phyloP scores from a whole-genome alignment of 2,888 invertebrate genomes.

The Beris morrisii region DNA sequence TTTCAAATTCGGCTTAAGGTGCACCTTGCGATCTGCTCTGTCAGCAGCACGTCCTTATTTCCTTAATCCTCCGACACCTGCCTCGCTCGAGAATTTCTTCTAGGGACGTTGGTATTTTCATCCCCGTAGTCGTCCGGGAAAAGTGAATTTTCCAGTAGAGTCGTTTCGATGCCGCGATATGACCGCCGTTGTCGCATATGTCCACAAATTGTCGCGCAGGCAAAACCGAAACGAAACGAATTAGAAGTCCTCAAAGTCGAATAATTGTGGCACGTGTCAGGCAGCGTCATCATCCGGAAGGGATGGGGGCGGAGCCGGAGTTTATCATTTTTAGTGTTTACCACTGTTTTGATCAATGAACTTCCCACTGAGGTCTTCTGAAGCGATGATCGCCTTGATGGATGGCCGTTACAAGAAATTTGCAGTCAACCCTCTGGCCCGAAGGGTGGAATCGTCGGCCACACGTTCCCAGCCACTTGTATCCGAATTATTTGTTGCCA shows the following conservation, averaged over 20 bases:
- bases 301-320: conserved; percentile 20
- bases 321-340: conserved; percentile 39
- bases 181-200: conserved; percentile 26
- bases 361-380: conserved; percentile 30
- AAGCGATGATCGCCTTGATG: conserved; percentile 18
- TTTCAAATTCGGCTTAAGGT: too few species aligned
- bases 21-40: too few species aligned
- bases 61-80: too few species aligned
- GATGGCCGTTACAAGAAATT: conserved; percentile 16
- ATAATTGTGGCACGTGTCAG: conserved; percentile 34
- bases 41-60: too few species aligned
- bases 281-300: conserved; percentile 10
- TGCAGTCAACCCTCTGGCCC: neutral
- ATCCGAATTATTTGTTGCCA: conserved; percentile 28
- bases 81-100: too few species aligned
- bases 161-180: too few species aligned
- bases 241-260: conserved; percentile 36
- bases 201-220: conserved; percentile 27
- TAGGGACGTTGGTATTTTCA: too few species aligned
- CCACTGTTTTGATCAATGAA: conserved; percentile 38
- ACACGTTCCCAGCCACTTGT: conserved; percentile 23
- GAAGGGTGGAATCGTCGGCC: neutral
- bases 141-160: too few species aligned
- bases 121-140: too few species aligned
- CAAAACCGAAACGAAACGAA: conserved; percentile 34